Percentiles rank a stretch among this genome's conserved stretches.
Evolutionary conservation across 2,113 vertebrate genomes (phyloP).

Genomic region (Mustela nigripes): DNA sequence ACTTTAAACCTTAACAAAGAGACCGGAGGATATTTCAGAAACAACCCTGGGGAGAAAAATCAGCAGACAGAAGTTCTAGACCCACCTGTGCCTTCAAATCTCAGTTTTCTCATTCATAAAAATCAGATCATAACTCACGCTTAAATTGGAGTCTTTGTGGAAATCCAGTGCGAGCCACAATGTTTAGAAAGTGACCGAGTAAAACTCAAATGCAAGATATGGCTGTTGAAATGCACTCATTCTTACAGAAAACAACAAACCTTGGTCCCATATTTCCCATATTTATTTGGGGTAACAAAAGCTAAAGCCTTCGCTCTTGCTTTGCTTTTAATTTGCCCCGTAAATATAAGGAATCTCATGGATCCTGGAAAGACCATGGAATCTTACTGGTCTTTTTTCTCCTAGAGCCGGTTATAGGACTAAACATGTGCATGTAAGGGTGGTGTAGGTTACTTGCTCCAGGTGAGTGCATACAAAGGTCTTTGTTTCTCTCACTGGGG

Average conservation of each 20-base stretch:
- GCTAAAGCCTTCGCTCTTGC: neutral
- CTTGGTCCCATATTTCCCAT: neutral
- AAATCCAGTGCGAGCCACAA: neutral
- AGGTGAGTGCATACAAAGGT: neutral
- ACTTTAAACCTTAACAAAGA: slow-evolving; percentile 53
- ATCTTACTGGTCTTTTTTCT: neutral
- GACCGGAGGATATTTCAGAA: slow-evolving; percentile 33
- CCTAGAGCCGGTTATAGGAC: neutral
- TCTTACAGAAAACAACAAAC: neutral
- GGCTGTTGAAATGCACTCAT: neutral
- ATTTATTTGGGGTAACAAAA: neutral
- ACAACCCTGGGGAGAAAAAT: neutral
- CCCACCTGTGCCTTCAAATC: neutral
- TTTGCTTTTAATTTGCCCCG: neutral
- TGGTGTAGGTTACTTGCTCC: neutral
- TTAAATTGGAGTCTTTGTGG: slow-evolving; percentile 34
- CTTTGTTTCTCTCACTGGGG: neutral
- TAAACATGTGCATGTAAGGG: neutral
- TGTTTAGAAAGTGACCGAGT: neutral
- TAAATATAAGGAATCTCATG: neutral
- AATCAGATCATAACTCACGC: neutral
- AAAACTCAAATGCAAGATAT: neutral
- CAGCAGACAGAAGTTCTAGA: neutral
- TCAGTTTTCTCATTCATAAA: slow-evolving; percentile 11
- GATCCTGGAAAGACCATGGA: neutral